phyloP scores from a whole-genome alignment of 1,140 invertebrate species.

The Tetranychus urticae region DNA sequence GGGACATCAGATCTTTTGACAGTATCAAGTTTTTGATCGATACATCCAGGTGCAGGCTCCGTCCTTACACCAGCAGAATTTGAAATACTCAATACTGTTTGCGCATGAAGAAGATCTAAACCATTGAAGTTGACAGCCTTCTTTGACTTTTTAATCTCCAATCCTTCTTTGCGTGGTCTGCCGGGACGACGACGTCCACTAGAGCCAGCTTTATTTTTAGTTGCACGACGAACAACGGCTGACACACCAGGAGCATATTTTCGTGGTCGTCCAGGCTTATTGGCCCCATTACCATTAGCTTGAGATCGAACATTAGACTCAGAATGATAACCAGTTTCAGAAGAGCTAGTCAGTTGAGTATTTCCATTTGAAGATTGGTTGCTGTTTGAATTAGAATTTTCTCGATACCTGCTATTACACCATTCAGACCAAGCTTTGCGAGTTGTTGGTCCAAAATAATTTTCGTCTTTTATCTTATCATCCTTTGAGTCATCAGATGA shows the following conservation, averaged over 20 bases:
- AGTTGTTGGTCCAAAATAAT: conserved; percentile 35
- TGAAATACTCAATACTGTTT: conserved; percentile 62
- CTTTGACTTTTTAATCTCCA: conserved; percentile 28
- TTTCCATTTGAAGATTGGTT: not conserved
- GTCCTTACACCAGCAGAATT: conserved; percentile 11
- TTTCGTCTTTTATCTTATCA: conserved; percentile 14
- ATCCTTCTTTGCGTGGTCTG: conserved; percentile 21
- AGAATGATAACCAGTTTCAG: not conserved
- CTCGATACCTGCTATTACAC: conserved; percentile 22
- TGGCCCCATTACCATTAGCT: not conserved
- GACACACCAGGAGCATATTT: conserved; percentile 13
- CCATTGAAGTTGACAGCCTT: conserved; percentile 47
- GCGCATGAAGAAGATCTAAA: conserved; percentile 62
- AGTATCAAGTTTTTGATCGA: conserved; percentile 47
- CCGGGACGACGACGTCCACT: conserved; percentile 16
- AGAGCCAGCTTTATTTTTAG: not conserved
- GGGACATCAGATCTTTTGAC: not conserved
- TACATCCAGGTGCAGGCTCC: conserved; percentile 52
- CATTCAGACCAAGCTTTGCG: conserved; percentile 46
- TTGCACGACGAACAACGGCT: conserved; percentile 18
- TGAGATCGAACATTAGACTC: not conserved
- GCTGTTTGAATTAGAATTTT: conserved; percentile 17
- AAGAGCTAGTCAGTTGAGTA: not conserved
- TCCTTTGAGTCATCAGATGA: conserved; percentile 19
- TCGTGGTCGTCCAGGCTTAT: not conserved